Evolutionary conservation across 2,797 vertebrate species (phyloP).

Genomic region (Carduelis carduelis): DNA sequence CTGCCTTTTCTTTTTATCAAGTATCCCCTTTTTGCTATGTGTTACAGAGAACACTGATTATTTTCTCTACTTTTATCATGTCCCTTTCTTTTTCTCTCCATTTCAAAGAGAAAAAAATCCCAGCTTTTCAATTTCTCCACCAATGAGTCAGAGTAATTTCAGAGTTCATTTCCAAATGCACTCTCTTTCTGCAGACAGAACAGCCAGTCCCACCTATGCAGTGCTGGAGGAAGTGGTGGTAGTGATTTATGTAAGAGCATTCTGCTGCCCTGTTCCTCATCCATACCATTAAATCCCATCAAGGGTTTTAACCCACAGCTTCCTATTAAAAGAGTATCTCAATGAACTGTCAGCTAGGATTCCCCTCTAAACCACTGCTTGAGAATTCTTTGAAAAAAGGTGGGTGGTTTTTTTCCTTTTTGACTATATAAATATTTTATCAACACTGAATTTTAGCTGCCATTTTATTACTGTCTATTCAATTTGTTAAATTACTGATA

Average conservation of each 20-base stretch:
- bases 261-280: background rate
- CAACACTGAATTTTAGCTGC: background rate
- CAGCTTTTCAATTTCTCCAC: background rate
- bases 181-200: background rate
- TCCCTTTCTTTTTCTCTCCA: background rate
- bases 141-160: background rate
- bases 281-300: background rate
- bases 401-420: background rate
- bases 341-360: background rate
- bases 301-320: background rate
- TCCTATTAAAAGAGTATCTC: background rate
- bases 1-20: background rate
- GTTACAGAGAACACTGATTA: background rate
- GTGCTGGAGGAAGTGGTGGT: background rate
- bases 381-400: background rate
- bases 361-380: background rate
- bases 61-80: slow-evolving; percentile 3
- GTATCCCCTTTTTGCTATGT: background rate
- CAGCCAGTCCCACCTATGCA: background rate
- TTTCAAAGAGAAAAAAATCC: slow-evolving; percentile 28
- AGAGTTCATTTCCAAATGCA: background rate
- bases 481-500: background rate
- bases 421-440: background rate
- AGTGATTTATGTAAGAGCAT: background rate
- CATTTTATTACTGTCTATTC: background rate